Conservation (phyloP, 2,888 invertebrate species). For the Sminthurides aquaticus region DNA sequence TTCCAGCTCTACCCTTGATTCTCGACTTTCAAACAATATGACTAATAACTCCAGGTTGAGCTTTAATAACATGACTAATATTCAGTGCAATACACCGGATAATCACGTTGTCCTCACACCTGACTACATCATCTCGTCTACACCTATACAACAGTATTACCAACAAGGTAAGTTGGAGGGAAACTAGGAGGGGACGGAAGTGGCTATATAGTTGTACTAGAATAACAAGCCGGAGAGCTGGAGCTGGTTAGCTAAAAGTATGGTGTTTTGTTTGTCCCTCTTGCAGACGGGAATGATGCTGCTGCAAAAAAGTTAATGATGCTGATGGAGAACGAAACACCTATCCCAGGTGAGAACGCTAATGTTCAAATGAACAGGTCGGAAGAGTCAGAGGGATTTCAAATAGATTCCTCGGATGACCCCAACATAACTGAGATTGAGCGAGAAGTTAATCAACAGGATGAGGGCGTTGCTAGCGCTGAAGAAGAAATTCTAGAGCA, state of each 20-base stretch:
- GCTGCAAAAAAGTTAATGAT: conserved; percentile 16
- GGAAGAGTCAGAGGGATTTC: conserved; percentile 21
- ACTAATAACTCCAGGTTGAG: conserved; percentile 19
- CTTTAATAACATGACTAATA: conserved; percentile 25
- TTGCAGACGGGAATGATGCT: conserved; percentile 1
- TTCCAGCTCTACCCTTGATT: conserved; percentile 16
- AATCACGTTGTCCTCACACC: conserved; percentile 23
- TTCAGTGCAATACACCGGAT: conserved; percentile 21
- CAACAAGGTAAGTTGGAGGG: conserved; percentile 7
- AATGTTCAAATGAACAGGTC: conserved; percentile 11
- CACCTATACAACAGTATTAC: conserved; percentile 22
- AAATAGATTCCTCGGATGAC: conserved; percentile 14
- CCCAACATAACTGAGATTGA: conserved; percentile 16
- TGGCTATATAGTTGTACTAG: too few species aligned
- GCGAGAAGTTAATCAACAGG: conserved; percentile 6
- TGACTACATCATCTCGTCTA: conserved; percentile 23
- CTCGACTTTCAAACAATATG: conserved; percentile 24
- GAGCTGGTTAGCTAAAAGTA: too few species aligned
- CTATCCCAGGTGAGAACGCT: conserved; percentile 12
- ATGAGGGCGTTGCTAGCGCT: neutral
- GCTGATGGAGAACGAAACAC: conserved; percentile 17
- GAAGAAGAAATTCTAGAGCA: neutral
- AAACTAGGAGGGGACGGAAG: neutral
- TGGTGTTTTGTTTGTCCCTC: neutral
- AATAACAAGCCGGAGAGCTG: too few species aligned